Evolutionary conservation across 2,113 vertebrate genomes (phyloP).

Genomic region (Oncorhynchus kisutch): DNA sequence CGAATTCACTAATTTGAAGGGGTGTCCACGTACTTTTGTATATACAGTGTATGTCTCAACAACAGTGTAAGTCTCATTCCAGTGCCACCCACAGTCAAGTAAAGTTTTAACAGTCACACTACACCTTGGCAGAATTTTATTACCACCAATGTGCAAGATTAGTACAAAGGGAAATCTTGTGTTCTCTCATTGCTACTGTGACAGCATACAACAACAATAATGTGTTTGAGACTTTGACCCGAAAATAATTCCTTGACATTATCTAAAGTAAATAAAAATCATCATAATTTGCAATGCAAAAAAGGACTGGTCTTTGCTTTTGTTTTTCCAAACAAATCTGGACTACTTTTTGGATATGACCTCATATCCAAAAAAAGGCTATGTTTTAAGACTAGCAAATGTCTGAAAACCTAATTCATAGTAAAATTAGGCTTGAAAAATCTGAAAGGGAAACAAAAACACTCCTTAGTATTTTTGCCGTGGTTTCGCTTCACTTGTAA

Average conservation of each 20-base stretch:
- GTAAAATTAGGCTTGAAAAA: slow-evolving; percentile 54
- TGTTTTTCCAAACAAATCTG: slow-evolving; percentile 52
- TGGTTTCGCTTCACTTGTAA: too few species aligned
- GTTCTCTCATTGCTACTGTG: neutral
- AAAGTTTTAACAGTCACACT: slow-evolving; percentile 31
- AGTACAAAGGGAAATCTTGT: slow-evolving; percentile 5
- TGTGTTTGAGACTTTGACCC: neutral
- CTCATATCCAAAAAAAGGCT: slow-evolving; percentile 48
- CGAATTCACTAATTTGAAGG: too few species aligned
- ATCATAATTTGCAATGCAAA: slow-evolving; percentile 73
- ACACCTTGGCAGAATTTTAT: slow-evolving; percentile 43
- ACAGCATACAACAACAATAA: slow-evolving; percentile 2
- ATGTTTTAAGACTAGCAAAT: slow-evolving; percentile 61
- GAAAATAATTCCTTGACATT: slow-evolving; percentile 43
- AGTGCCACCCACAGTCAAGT: neutral
- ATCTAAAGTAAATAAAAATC: slow-evolving; percentile 36
- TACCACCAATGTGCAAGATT: slow-evolving; percentile 49
- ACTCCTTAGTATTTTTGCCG: neutral
- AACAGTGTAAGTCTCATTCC: neutral
- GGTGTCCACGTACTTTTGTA: too few species aligned
- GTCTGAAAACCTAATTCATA: slow-evolving; percentile 66
- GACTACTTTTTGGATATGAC: slow-evolving; percentile 59
- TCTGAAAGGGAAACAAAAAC: slow-evolving; percentile 22
- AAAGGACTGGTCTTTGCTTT: slow-evolving; percentile 33
- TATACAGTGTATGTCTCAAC: neutral